A percentile compares a stretch with the other conserved stretches of the same genome.
Evolutionary conservation across 2,888 invertebrate species (phyloP).

Genomic region (Caenorhabditis angaria): DNA sequence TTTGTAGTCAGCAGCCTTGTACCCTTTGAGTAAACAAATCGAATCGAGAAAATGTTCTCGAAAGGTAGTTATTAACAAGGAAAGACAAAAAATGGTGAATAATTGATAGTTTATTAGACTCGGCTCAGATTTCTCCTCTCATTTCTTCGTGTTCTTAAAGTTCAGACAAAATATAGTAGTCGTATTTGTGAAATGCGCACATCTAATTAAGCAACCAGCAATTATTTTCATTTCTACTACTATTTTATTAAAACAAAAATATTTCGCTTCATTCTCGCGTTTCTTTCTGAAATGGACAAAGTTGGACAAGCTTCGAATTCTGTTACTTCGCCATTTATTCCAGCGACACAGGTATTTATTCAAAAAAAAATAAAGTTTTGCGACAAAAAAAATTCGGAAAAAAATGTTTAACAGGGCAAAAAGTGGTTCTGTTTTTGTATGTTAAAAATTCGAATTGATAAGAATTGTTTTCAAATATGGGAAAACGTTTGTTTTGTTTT

Average conservation of each 20-base stretch:
- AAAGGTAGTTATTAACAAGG: conserved; percentile 4
- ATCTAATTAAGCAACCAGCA: conserved; percentile 4
- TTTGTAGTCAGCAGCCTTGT: no score
- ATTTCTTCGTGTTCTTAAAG: neutral
- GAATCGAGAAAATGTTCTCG: no score
- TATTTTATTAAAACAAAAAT: neutral
- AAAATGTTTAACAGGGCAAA: neutral
- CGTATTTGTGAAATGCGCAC: no score
- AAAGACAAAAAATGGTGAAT: neutral
- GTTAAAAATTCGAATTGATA: no score
- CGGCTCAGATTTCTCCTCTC: neutral
- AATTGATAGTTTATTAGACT: neutral
- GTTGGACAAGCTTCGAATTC: neutral
- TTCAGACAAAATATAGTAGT: neutral
- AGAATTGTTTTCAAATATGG: no score
- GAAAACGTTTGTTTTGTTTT: no score
- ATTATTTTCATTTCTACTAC: conserved; percentile 1
- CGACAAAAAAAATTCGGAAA: neutral
- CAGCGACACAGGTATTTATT: neutral
- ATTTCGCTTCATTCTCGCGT: neutral
- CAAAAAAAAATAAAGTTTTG: neutral
- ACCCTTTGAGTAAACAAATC: neutral
- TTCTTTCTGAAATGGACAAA: no score
- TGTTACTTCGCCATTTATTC: neutral
- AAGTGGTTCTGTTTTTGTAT: no score